Evolutionary conservation across 2,888 invertebrate genomes (phyloP).

Genomic region (Oscheius myriophilus): DNA sequence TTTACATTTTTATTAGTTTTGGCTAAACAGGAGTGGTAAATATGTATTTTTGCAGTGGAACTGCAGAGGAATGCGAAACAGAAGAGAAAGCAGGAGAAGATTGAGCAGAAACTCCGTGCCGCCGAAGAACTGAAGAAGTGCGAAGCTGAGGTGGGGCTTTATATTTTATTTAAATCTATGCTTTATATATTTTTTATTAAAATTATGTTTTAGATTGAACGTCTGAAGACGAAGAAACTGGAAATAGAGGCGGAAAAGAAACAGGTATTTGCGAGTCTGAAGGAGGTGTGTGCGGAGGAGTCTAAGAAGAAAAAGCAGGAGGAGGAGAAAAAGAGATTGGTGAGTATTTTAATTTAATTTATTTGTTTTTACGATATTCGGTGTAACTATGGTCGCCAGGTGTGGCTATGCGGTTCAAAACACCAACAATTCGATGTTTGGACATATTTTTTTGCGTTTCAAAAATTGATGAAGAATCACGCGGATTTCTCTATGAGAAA

Average conservation of each 20-base stretch:
- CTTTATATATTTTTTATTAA: no score
- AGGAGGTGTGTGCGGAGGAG: constrained; percentile 1
- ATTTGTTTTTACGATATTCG: no score
- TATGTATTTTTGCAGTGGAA: constrained; percentile 6
- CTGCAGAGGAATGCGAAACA: constrained; percentile 4
- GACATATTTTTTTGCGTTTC: no score
- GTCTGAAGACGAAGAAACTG: not conserved
- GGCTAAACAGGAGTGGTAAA: not conserved
- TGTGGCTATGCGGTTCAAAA: no score
- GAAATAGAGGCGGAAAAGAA: not conserved
- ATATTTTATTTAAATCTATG: not conserved
- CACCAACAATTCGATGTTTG: no score
- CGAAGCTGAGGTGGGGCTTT: constrained; percentile 6
- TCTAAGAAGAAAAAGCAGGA: not conserved
- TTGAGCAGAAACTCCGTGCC: not conserved
- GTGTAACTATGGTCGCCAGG: no score
- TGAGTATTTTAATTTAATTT: not conserved
- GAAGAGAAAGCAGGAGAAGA: constrained; percentile 19
- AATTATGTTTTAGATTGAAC: not conserved
- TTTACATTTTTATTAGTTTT: not conserved
- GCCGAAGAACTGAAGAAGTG: constrained; percentile 6
- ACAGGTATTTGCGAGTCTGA: constrained; percentile 2
- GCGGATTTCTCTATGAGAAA: no score
- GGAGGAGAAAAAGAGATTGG: constrained; percentile 12
- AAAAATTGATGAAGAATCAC: no score